Percentiles rank a stretch among this genome's conserved stretches.
Conservation (phyloP, 2,888 invertebrate genomes). For the Macropis europaea region DNA sequence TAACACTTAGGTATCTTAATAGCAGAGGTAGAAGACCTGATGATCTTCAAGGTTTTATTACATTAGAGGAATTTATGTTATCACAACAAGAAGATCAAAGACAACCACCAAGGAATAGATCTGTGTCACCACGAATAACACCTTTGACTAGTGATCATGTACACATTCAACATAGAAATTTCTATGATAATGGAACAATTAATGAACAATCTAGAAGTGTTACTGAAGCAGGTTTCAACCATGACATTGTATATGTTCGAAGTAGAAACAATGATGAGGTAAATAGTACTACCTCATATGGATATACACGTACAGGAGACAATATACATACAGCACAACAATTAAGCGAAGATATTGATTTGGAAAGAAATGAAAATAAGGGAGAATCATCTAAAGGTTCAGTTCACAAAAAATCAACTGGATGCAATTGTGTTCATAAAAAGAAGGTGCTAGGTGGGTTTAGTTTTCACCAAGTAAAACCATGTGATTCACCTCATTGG, state of each 20-base stretch:
- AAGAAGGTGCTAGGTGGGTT: conserved; percentile 26
- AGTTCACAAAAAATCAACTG: conserved; percentile 39
- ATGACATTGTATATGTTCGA: conserved; percentile 67
- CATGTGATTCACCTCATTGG: conserved; percentile 13
- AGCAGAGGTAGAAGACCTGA: conserved; percentile 78
- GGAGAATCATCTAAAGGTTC: conserved; percentile 33
- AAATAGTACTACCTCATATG: conserved; percentile 12
- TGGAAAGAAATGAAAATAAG: conserved; percentile 30
- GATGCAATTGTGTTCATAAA: conserved; percentile 30
- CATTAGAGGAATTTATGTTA: conserved; percentile 90
- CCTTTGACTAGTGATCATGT: conserved; percentile 73
- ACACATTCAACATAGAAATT: conserved; percentile 69
- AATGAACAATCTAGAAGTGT: conserved; percentile 39
- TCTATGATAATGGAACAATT: conserved; percentile 38
- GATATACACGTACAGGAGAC: conserved; percentile 36
- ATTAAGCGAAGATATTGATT: conserved; percentile 20
- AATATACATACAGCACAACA: conserved; percentile 24
- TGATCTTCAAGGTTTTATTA: conserved; percentile 86
- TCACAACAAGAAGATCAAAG: conserved; percentile 87
- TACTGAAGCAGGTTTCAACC: conserved; percentile 55
- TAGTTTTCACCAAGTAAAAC: conserved; percentile 23
- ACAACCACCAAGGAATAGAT: conserved; percentile 69
- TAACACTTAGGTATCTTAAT: conserved; percentile 36
- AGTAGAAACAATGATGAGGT: conserved; percentile 65
- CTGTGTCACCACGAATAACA: conserved; percentile 61